Conservation (phyloP, 2,888 invertebrate species). For the Ligdia adustata region DNA sequence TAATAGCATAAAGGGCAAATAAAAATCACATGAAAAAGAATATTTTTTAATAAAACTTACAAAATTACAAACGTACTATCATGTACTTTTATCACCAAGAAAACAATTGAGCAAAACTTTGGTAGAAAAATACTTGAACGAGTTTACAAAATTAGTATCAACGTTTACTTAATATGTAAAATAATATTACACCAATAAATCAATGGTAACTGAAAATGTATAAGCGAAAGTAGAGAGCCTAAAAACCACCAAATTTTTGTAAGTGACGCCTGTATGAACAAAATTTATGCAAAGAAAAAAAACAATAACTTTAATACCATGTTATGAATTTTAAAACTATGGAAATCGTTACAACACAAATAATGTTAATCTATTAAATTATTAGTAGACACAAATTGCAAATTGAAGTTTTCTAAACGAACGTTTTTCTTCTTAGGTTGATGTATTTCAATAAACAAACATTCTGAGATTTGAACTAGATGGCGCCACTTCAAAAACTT, state of each 20-base stretch:
- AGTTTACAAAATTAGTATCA: constrained; percentile 14
- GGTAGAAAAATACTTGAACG: constrained; percentile 55
- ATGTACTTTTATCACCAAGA: constrained; percentile 47
- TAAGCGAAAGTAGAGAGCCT: constrained; percentile 59
- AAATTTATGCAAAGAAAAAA: not conserved
- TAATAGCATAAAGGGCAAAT: not conserved
- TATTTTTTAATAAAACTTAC: constrained; percentile 53
- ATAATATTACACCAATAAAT: constrained; percentile 7
- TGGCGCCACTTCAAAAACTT: constrained; percentile 5
- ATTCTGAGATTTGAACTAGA: not conserved
- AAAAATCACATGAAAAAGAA: constrained; percentile 11
- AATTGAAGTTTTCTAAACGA: too few relatives aligned
- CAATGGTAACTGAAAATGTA: constrained; percentile 53
- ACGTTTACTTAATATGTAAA: constrained; percentile 33
- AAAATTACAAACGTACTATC: constrained; percentile 42
- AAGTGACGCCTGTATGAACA: not conserved
- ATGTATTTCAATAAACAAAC: too few relatives aligned
- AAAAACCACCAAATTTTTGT: constrained; percentile 1
- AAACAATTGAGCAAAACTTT: constrained; percentile 68
- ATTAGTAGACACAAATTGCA: constrained; percentile 14
- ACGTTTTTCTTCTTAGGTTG: too few relatives aligned
- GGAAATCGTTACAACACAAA: too few relatives aligned
- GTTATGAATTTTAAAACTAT: too few relatives aligned
- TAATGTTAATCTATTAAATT: constrained; percentile 21
- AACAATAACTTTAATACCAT: too few relatives aligned